These are phyloP conservation scores for Phalacrocorax aristotelis DNA, from an alignment of 2,113 vertebrate species.

Conservation along the genomic window DNA sequence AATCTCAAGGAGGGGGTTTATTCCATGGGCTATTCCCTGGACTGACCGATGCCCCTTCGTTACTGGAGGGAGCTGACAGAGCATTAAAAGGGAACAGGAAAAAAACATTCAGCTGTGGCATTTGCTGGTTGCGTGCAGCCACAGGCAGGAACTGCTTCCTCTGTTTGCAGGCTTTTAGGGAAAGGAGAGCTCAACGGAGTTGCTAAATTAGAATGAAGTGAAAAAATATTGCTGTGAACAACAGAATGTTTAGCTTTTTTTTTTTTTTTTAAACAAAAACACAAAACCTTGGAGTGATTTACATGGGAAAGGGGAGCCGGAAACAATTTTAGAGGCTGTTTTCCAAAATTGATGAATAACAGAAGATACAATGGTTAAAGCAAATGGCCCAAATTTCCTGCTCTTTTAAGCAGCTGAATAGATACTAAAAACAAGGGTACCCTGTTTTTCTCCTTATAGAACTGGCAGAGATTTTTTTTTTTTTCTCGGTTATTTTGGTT, in stretches of 20 bases:
- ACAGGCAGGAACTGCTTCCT: conserved; percentile 76
- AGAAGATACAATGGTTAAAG: conserved; percentile 63
- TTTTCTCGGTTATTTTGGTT: not conserved
- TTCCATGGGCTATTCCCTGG: not conserved
- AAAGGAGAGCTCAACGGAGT: conserved; percentile 49
- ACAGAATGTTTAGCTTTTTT: not conserved
- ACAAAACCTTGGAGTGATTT: conserved; percentile 50
- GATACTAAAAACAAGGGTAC: conserved; percentile 38
- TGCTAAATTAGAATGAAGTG: conserved; percentile 71
- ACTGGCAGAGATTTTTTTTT: not conserved
- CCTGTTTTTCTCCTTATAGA: conserved; percentile 41
- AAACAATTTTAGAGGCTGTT: conserved; percentile 65
- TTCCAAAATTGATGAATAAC: conserved; percentile 68
- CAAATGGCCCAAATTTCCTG: conserved; percentile 70
- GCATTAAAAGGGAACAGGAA: conserved; percentile 73
- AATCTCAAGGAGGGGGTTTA: not conserved
- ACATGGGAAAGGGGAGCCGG: conserved; percentile 74
- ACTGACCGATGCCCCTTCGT: not conserved
- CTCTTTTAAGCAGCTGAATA: conserved; percentile 39
- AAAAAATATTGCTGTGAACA: conserved; percentile 39
- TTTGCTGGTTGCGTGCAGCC: conserved; percentile 63
- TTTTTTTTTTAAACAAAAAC: not conserved
- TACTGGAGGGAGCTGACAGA: conserved; percentile 32
- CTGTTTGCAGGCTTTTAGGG: conserved; percentile 30
- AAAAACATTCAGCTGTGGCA: conserved; percentile 46